Evolutionary conservation across 2,797 vertebrate species (phyloP).

Genomic region (Chelidonichthys spinosus): DNA sequence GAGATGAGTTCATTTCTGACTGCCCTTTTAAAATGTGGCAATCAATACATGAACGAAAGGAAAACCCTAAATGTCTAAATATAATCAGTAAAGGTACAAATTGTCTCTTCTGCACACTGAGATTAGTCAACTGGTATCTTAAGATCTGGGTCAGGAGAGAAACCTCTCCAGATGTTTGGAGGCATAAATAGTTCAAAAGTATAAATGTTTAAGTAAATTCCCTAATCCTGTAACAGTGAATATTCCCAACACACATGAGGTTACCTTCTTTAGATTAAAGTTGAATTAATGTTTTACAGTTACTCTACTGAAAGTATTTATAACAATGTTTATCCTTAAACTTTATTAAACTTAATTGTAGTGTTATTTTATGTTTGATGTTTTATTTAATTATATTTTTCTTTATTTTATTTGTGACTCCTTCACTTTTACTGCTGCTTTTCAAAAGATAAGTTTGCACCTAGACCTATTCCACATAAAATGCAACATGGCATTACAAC

Average conservation of each 20-base stretch:
- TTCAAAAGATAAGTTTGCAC: too few species aligned
- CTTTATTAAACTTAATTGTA: too few species aligned
- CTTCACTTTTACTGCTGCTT: too few species aligned
- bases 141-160: constrained; percentile 63
- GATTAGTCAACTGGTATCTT: constrained; percentile 60
- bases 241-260: neutral
- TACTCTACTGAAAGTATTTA: too few species aligned
- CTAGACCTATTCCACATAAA: too few species aligned
- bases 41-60: constrained; percentile 6
- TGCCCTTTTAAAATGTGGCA: neutral
- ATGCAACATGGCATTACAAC: too few species aligned
- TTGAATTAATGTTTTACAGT: neutral
- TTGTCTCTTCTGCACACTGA: constrained; percentile 8
- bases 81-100: constrained; percentile 39
- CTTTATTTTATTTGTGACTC: too few species aligned
- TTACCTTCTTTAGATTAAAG: neutral
- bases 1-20: neutral
- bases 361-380: too few species aligned
- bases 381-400: too few species aligned
- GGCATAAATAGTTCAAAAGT: neutral
- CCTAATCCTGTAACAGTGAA: too few species aligned
- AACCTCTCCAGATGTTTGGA: constrained; percentile 19
- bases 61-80: neutral
- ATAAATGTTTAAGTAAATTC: neutral
- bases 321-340: too few species aligned